Conservation (phyloP, 2,888 invertebrate species). For the Callosobruchus maculatus region DNA sequence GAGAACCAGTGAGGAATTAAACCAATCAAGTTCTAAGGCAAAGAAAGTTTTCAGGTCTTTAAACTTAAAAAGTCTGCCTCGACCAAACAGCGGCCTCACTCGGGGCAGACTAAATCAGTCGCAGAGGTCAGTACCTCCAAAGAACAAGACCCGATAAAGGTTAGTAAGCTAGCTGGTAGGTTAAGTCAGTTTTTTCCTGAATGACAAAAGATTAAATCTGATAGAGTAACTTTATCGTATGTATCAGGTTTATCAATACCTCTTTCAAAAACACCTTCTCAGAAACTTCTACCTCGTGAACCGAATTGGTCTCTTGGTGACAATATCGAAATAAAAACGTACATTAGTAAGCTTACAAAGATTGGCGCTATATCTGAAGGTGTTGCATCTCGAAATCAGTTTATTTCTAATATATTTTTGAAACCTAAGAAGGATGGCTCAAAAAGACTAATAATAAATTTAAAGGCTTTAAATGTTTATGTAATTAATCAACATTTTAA, state of each 20-base stretch:
- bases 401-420: constrained; percentile 10
- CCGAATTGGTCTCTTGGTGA: constrained; percentile 5
- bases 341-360: constrained; percentile 5
- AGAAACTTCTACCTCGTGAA: neutral
- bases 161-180: no score
- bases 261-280: constrained; percentile 8
- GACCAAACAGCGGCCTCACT: no score
- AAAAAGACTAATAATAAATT: constrained; percentile 3
- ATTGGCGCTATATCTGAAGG: constrained; percentile 6
- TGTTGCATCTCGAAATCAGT: neutral
- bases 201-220: constrained; percentile 5
- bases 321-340: neutral
- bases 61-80: no score
- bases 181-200: neutral
- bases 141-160: neutral
- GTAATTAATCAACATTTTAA: neutral
- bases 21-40: neutral
- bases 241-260: no score
- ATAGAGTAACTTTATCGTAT: constrained; percentile 8
- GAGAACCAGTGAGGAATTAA: neutral
- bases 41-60: neutral
- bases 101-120: no score
- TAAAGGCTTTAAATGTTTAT: neutral
- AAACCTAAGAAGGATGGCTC: constrained; percentile 1
- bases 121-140: no score